Conservation (phyloP, 2,797 vertebrate species). For the Pterois miles region DNA sequence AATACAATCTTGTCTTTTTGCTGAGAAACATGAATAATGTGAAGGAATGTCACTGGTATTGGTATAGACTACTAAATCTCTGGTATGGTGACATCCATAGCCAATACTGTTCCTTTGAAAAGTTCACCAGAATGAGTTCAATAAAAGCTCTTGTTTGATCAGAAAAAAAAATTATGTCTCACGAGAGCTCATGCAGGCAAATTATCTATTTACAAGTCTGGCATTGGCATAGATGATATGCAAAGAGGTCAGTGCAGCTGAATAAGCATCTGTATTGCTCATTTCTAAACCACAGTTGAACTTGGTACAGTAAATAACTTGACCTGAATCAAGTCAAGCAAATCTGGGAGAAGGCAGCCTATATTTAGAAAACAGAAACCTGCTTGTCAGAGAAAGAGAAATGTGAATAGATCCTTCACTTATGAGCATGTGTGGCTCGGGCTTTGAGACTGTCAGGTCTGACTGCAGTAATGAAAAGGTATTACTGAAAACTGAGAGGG, state of each 20-base stretch:
- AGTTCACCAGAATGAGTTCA: constrained; percentile 2
- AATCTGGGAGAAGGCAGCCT: constrained; percentile 70
- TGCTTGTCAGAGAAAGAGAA: constrained; percentile 66
- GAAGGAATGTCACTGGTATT: too few species aligned
- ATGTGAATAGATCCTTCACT: constrained; percentile 70
- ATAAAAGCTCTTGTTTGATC: background rate
- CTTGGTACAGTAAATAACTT: constrained; percentile 78
- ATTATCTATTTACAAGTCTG: constrained; percentile 39
- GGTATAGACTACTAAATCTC: too few species aligned
- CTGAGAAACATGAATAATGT: background rate
- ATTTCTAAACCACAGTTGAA: constrained; percentile 74
- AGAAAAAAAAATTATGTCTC: background rate
- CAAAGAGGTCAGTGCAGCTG: constrained; percentile 67
- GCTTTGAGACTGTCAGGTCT: constrained; percentile 74
- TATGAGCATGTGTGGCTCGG: constrained; percentile 59
- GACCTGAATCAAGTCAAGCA: constrained; percentile 78
- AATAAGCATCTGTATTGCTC: constrained; percentile 64
- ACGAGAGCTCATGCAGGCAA: constrained; percentile 21
- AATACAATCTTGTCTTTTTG: background rate
- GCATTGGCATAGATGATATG: constrained; percentile 54
- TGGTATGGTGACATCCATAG: background rate
- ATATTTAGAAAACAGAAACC: constrained; percentile 73
- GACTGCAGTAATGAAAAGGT: constrained; percentile 80
- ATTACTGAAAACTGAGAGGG: constrained; percentile 70
- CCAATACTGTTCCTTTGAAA: background rate